Base-by-base conservation (phyloP, 2,888 invertebrate genomes). In the Imbricaverruca yamaguchii region DNA sequence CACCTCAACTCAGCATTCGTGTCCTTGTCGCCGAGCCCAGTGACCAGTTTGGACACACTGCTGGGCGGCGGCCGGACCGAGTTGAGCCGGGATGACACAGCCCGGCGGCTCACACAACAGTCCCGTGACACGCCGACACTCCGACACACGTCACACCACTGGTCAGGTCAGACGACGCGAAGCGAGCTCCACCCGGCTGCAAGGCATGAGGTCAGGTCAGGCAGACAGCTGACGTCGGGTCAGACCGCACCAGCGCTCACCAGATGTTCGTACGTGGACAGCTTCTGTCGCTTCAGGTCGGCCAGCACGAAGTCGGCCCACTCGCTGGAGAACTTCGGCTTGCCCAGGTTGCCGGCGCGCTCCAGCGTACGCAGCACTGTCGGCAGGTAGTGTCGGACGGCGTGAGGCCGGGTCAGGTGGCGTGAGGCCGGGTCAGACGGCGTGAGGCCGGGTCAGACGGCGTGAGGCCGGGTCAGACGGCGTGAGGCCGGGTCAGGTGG, bases 291-390 rank as follows among this genome's bases (percentile, higher is more conserved):
- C 83, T 89, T 90, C 81, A 95, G 86, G 84, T 93, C 92, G 81
- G 89, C 89, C 80, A 90, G 87, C 0, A 95, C 88, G 83, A 90
- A 90, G 21, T 83, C 81, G 81, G 83, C 83, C 84, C 85, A 86
- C 3, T 85, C 86, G 0, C 84, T 83, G 15, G 84, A 83, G 79
- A 83, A 83, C 80, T 85, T 85, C 6, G 81, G 67, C 25, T 82
- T 83, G 9, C 90, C 86, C 79, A 87, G 87, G 11, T 88, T 85
- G 65, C 91, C 91, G 9, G 93, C 92, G 82, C 92, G 91, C 85
- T 95, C 94, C 80, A 96, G 89, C 82, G 91, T 91, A 84, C 95
- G 90, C 79, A 97, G 87, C 83, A 95, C 90, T 91, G 84, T 39
- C 86, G 85, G 80, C 82, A 80, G 81, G 39, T 39, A 4, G 39